Percentiles rank a stretch among this genome's conserved stretches.
phyloP scores from a whole-genome alignment of 2,797 vertebrate genomes.

The Hyperoplus lanceolatus region DNA sequence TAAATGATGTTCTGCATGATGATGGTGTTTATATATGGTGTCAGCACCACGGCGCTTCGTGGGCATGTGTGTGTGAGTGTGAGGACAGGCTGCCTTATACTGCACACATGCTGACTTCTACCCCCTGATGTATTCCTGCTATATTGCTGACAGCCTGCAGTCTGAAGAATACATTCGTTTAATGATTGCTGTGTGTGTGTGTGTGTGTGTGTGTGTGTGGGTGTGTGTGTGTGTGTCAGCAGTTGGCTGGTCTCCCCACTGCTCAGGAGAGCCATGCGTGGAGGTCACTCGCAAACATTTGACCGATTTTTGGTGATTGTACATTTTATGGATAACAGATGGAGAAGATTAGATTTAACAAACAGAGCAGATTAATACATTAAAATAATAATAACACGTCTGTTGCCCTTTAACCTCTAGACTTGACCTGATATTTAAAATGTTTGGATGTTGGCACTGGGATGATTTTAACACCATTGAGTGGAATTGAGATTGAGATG shows the following conservation, averaged over 20 bases:
- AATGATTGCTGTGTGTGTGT: conserved; percentile 58
- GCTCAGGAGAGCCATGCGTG: conserved; percentile 24
- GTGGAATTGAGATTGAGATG: not conserved
- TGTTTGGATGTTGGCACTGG: not conserved
- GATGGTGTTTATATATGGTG: conserved; percentile 70
- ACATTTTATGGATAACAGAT: conserved; percentile 36
- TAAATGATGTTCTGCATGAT: conserved; percentile 71
- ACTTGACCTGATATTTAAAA: not conserved
- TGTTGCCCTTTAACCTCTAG: conserved; percentile 31
- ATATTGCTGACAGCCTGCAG: conserved; percentile 74
- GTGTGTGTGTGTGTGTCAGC: conserved; percentile 27
- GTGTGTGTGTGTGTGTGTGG: conserved; percentile 12
- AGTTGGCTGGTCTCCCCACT: conserved; percentile 30
- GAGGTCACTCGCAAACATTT: conserved; percentile 46
- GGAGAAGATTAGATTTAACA: conserved; percentile 32
- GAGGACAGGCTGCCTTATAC: conserved; percentile 30
- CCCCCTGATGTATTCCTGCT: conserved; percentile 65
- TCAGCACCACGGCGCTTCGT: conserved; percentile 47
- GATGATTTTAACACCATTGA: not conserved
- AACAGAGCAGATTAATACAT: conserved; percentile 27
- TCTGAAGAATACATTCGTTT: conserved; percentile 72
- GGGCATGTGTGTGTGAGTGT: conserved; percentile 12
- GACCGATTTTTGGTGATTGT: conserved; percentile 14
- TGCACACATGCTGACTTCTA: conserved; percentile 72
- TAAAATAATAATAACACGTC: conserved; percentile 33